Evolutionary conservation across 2,797 vertebrate species (phyloP).

Genomic region (Eurystomus glaucurus): DNA sequence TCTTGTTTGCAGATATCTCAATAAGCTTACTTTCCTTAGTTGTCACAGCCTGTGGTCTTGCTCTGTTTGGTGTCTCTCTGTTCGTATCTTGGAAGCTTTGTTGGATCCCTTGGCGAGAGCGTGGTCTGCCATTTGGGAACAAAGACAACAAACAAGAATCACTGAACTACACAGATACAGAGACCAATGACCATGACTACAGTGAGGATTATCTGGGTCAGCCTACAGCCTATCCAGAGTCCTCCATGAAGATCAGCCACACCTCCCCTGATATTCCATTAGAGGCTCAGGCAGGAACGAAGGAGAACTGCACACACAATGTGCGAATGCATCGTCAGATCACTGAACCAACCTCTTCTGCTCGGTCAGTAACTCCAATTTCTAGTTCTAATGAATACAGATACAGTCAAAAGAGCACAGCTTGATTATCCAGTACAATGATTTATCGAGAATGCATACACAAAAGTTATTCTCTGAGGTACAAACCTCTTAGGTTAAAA

Average conservation of each 20-base stretch:
- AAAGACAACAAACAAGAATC: conserved; percentile 92
- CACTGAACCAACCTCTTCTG: conserved; percentile 91
- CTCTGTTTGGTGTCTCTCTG: conserved; percentile 96
- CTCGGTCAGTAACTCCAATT: conserved; percentile 81
- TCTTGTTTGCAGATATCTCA: conserved; percentile 92
- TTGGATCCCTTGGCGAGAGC: conserved; percentile 99
- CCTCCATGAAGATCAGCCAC: conserved; percentile 98
- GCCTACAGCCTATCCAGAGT: conserved; percentile 89
- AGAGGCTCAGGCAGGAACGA: conserved; percentile 86
- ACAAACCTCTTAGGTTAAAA: background rate
- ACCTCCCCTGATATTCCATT: conserved; percentile 96
- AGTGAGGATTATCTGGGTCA: conserved; percentile 91
- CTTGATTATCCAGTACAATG: background rate
- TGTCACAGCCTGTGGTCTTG: conserved; percentile 96
- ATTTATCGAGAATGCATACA: background rate
- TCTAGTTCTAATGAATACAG: background rate
- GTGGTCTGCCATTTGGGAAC: conserved; percentile 87
- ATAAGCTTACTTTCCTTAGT: conserved; percentile 95
- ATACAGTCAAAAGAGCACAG: background rate
- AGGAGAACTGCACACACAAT: conserved; percentile 90
- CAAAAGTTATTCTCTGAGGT: background rate
- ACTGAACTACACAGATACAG: conserved; percentile 91
- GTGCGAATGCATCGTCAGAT: conserved; percentile 92
- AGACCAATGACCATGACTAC: conserved; percentile 92
- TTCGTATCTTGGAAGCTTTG: conserved; percentile 99